Evolutionary conservation across 2,113 vertebrate genomes (phyloP).

Genomic region (Tauraco erythrolophus): DNA sequence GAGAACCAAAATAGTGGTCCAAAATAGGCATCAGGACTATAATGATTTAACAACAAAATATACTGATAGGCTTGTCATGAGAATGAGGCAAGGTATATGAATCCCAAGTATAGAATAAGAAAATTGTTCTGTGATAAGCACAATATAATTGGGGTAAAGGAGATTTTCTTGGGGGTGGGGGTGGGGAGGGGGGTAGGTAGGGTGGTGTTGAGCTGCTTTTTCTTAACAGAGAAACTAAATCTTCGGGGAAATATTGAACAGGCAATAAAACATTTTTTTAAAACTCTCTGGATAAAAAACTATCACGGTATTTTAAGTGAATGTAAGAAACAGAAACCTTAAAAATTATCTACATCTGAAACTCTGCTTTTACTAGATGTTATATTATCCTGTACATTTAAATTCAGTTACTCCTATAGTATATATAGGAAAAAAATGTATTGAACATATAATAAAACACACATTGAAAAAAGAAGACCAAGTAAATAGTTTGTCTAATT

Average conservation of each 20-base stretch:
- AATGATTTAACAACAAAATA: not conserved
- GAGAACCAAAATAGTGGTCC: not conserved
- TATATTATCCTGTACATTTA: not conserved
- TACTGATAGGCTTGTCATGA: not conserved
- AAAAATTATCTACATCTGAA: not conserved
- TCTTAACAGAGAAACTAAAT: not conserved
- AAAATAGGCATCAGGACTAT: not conserved
- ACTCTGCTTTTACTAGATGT: not conserved
- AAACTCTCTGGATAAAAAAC: not conserved
- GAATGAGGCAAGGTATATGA: not conserved
- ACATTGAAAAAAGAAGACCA: not conserved
- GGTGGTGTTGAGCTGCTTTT: not conserved
- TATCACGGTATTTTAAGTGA: not conserved
- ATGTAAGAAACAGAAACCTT: not conserved
- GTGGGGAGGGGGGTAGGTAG: fast-evolving
- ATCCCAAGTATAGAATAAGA: not conserved
- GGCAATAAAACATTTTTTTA: not conserved
- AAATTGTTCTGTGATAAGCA: not conserved
- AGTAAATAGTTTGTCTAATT: not conserved
- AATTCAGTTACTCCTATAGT: not conserved
- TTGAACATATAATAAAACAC: not conserved
- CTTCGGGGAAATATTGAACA: not conserved
- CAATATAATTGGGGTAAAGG: not conserved
- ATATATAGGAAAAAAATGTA: not conserved
- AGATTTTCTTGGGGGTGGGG: fast-evolving